These are phyloP conservation scores for Ericerus pela DNA, from an alignment of 1,140 invertebrate species.

Conservation along the genomic window DNA sequence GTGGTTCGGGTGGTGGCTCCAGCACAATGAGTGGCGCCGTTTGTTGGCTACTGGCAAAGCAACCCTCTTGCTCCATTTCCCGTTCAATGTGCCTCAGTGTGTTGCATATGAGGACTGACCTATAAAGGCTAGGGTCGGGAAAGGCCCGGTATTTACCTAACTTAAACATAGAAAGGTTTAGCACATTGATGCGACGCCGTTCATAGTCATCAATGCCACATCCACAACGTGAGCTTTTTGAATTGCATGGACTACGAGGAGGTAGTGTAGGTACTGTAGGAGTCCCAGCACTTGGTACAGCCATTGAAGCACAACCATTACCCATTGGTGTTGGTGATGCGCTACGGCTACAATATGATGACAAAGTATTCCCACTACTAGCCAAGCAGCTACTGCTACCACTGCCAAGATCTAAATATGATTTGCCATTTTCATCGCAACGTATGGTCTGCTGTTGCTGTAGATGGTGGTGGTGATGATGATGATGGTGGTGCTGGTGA, in stretches of 20 bases:
- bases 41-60: slow-evolving; percentile 20
- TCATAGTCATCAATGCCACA: slow-evolving; percentile 46
- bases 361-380: no score
- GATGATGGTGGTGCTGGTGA: slow-evolving; percentile 30
- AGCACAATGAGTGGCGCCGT: slow-evolving; percentile 34
- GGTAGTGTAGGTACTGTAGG: no score
- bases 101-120: slow-evolving; percentile 88
- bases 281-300: no score
- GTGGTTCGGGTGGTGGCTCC: slow-evolving; percentile 32
- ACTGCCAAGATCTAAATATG: slow-evolving; percentile 68
- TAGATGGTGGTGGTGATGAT: slow-evolving; percentile 29
- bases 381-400: slow-evolving; percentile 41
- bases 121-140: slow-evolving; percentile 73
- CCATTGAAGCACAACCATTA: slow-evolving; percentile 40
- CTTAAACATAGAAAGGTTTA: slow-evolving; percentile 86
- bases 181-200: slow-evolving; percentile 68
- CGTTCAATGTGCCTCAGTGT: slow-evolving; percentile 77
- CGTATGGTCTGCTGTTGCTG: slow-evolving; percentile 60
- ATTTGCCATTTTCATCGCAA: slow-evolving; percentile 77
- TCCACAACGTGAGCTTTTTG: slow-evolving; percentile 37
- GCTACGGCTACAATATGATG: no score
- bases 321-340: neutral
- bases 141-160: slow-evolving; percentile 72
- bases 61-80: slow-evolving; percentile 69
- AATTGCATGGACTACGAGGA: no score